phyloP scores from a whole-genome alignment of 64 coral and sea anemone species.

The Stylophora pistillata region DNA sequence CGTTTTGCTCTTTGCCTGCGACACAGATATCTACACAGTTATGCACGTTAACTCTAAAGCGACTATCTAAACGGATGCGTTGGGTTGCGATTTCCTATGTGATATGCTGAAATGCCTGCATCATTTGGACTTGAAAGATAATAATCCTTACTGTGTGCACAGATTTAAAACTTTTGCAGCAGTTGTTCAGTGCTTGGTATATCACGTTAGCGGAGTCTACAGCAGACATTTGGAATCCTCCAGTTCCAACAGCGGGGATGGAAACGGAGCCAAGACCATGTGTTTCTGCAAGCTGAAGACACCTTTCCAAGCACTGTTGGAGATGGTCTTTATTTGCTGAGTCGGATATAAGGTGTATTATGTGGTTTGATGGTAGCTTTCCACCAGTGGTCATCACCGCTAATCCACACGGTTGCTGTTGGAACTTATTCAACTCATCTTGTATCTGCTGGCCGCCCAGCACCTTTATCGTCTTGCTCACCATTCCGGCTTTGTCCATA shows the following conservation, averaged over 20 bases:
- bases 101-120: conserved; percentile 44
- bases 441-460: conserved; percentile 14
- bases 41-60: neutral
- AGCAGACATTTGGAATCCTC: conserved; percentile 33
- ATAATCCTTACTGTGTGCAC: conserved; percentile 48
- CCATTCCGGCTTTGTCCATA: conserved; percentile 63
- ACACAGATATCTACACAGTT: neutral
- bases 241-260: conserved; percentile 55
- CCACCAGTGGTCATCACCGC: conserved; percentile 7
- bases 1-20: neutral
- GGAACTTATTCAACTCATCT: neutral
- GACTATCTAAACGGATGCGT: neutral
- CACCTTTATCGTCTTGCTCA: conserved; percentile 57
- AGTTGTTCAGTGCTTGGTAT: conserved; percentile 46
- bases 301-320: conserved; percentile 52
- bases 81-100: neutral
- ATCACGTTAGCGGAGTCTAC: conserved; percentile 54
- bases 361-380: neutral
- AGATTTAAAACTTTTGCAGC: conserved; percentile 2
- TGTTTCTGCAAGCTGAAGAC: conserved; percentile 37
- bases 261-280: conserved; percentile 46
- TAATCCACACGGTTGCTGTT: conserved; percentile 11
- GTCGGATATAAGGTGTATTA: neutral
- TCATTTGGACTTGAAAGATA: conserved; percentile 56
- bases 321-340: neutral